Conservation (phyloP, 2,888 invertebrate species). For the Drosophila colorata region DNA sequence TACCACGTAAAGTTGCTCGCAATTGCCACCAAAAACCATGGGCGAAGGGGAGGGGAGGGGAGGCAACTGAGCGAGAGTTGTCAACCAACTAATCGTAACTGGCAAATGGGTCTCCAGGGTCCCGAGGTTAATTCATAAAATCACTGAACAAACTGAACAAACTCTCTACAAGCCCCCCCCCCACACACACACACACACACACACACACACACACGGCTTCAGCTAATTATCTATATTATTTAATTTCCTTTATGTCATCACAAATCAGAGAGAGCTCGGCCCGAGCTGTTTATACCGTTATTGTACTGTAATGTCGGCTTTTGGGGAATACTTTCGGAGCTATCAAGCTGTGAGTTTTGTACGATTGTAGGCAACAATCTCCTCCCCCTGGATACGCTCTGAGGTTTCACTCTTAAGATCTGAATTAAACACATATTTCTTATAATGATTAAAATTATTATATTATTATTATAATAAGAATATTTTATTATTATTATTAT, state of each 20-base stretch:
- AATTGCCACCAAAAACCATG: constrained; percentile 31
- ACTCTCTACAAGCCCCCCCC: constrained; percentile 20
- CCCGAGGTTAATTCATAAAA: constrained; percentile 66
- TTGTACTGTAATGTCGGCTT: background rate
- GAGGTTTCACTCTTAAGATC: too few species aligned
- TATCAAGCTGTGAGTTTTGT: background rate
- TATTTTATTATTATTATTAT: background rate
- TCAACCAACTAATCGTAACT: constrained; percentile 37
- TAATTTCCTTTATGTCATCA: constrained; percentile 61
- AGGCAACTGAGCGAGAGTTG: constrained; percentile 10
- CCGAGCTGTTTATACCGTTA: background rate
- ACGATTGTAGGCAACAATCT: background rate
- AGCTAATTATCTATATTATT: constrained; percentile 61
- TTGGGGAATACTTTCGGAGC: constrained; percentile 1
- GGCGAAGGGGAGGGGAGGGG: background rate
- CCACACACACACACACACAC: constrained; percentile 13
- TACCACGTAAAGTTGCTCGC: constrained; percentile 44
- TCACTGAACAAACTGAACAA: constrained; percentile 49
- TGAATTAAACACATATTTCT: too few species aligned
- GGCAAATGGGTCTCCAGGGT: constrained; percentile 36
- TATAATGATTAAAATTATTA: too few species aligned
- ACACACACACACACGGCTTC: constrained; percentile 10
- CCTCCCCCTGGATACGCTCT: background rate
- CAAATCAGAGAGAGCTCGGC: constrained; percentile 32
- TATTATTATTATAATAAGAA: too few species aligned